These are phyloP conservation scores for Cosmorhoe ocellata DNA, from an alignment of 2,888 invertebrate species.

Conservation along the genomic window DNA sequence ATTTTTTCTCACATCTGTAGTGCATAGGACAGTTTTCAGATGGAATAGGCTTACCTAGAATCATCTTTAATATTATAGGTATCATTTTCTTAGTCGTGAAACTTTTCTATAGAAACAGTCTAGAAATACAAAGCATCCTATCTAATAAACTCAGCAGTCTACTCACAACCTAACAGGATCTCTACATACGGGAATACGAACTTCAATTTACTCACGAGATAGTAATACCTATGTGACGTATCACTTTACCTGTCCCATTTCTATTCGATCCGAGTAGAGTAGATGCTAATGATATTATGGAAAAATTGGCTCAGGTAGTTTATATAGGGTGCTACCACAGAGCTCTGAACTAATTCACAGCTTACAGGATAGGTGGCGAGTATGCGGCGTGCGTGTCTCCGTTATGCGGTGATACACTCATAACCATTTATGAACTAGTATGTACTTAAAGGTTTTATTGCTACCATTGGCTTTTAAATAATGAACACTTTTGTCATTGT, in stretches of 20 bases:
- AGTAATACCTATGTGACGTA: constrained; percentile 37
- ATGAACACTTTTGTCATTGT: no score
- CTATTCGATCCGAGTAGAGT: constrained; percentile 38
- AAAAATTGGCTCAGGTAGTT: constrained; percentile 61
- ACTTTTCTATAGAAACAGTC: neutral
- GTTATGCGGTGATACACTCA: neutral
- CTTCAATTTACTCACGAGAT: constrained; percentile 32
- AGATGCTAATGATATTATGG: constrained; percentile 65
- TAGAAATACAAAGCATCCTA: neutral
- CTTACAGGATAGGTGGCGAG: neutral
- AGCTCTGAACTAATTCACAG: neutral
- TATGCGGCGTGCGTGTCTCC: neutral
- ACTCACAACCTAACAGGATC: constrained; percentile 13
- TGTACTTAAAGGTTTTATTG: no score
- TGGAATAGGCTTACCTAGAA: no score
- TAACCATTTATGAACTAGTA: no score
- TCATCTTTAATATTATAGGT: no score
- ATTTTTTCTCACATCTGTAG: no score
- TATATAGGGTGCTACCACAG: constrained; percentile 60
- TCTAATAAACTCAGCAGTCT: constrained; percentile 6
- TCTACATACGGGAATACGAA: constrained; percentile 21
- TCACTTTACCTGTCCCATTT: constrained; percentile 41
- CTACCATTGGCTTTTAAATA: no score
- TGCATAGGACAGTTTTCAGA: no score
- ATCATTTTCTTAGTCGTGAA: no score